Conservation (phyloP, 64 coral and sea anemone genomes). For the Pocillopora damicornis region DNA sequence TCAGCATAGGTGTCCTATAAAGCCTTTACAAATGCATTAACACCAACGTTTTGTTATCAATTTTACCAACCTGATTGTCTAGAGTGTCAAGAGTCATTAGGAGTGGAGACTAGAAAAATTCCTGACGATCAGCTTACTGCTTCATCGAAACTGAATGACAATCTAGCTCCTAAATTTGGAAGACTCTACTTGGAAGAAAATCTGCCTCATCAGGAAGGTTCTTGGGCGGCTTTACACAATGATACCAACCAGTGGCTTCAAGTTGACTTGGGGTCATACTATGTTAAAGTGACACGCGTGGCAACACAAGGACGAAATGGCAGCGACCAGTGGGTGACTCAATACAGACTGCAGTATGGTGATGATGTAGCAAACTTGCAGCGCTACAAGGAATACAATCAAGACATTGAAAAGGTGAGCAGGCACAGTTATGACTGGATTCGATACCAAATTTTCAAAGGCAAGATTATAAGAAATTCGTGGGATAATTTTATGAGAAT, state of each 20-base stretch:
- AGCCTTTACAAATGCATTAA: too few species aligned
- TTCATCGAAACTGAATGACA: not conserved
- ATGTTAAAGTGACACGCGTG: not conserved
- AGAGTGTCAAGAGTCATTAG: not conserved
- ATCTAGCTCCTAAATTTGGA: not conserved
- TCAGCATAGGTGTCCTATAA: too few species aligned
- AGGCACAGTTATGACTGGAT: too few species aligned
- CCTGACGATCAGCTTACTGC: not conserved
- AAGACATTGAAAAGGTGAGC: too few species aligned
- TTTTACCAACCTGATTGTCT: not conserved
- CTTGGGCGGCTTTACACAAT: constrained; percentile 46
- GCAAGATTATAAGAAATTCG: too few species aligned
- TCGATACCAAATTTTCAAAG: too few species aligned
- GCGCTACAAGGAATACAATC: too few species aligned
- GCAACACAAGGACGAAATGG: constrained; percentile 2
- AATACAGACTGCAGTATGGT: too few species aligned
- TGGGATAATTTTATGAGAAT: too few species aligned
- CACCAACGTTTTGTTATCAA: not conserved
- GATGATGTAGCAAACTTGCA: too few species aligned
- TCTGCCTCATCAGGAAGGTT: not conserved
- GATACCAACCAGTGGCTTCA: constrained; percentile 58
- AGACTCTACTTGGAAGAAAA: not conserved
- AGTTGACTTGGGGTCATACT: not conserved
- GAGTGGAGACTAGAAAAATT: not conserved
- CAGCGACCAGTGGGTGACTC: too few species aligned